A percentile compares a stretch with the other conserved stretches of the same genome.
Conservation (phyloP, 2,113 vertebrate genomes). For the Corythoichthys intestinalis region DNA sequence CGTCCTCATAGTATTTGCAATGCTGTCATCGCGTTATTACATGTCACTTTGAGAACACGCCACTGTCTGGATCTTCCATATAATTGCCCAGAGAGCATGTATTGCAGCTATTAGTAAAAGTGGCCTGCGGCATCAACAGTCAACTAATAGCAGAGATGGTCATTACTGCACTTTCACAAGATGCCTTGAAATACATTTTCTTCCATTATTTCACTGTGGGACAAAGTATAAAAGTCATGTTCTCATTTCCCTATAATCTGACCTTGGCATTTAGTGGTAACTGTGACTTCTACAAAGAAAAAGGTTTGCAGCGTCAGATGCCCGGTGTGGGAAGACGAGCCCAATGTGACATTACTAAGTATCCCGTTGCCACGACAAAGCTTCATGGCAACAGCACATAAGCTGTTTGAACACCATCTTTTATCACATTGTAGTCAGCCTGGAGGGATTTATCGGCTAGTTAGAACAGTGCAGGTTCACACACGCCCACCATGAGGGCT, state of each 20-base stretch:
- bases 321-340: conserved; percentile 24
- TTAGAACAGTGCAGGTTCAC: conserved; percentile 49
- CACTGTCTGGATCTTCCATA: conserved; percentile 34
- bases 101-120: conserved; percentile 30
- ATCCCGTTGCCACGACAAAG: conserved; percentile 40
- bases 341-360: conserved; percentile 36
- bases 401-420: conserved; percentile 23
- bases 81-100: conserved; percentile 38
- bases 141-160: conserved; percentile 29
- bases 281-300: conserved; percentile 21
- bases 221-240: conserved; percentile 25
- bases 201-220: conserved; percentile 10
- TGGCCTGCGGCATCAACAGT: conserved; percentile 31
- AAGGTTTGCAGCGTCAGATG: conserved; percentile 37
- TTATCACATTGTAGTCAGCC: conserved; percentile 24
- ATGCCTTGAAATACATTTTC: conserved; percentile 34
- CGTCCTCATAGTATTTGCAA: conserved; percentile 12
- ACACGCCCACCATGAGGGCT: conserved; percentile 46
- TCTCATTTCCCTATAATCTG: conserved; percentile 14
- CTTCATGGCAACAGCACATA: conserved; percentile 32
- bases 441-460: conserved; percentile 34
- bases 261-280: conserved; percentile 7
- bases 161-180: conserved; percentile 38
- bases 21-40: conserved; percentile 17
- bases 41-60: conserved; percentile 21